Conservation (phyloP, 2,113 vertebrate genomes). For the Psittacula cyanocephala region DNA sequence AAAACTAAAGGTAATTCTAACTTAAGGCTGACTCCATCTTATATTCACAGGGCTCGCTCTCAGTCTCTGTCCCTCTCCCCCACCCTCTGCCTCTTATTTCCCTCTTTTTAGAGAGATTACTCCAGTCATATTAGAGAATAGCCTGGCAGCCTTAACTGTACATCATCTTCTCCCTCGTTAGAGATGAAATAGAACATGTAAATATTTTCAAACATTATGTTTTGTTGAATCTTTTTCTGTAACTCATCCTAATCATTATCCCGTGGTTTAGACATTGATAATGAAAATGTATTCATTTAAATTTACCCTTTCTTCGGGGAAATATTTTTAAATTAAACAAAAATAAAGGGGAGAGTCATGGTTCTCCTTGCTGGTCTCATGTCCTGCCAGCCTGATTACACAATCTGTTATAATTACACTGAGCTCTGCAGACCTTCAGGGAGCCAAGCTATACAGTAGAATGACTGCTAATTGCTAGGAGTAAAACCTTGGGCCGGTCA, state of each 20-base stretch:
- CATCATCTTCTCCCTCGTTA: constrained; percentile 22
- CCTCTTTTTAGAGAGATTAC: background rate
- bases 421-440: constrained; percentile 38
- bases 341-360: background rate
- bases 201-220: constrained; percentile 51
- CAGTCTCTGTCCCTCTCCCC: background rate
- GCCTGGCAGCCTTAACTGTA: constrained; percentile 14
- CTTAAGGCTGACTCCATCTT: background rate
- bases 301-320: background rate
- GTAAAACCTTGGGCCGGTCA: background rate
- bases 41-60: background rate
- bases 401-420: constrained; percentile 36
- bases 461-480: constrained; percentile 57
- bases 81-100: background rate
- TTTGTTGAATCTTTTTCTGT: constrained; percentile 33
- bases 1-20: background rate
- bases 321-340: background rate
- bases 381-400: constrained; percentile 45
- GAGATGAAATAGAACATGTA: constrained; percentile 20
- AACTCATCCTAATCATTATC: constrained; percentile 50
- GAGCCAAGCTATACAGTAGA: constrained; percentile 35
- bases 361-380: background rate
- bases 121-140: background rate
- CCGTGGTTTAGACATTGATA: constrained; percentile 9
- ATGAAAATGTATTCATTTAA: constrained; percentile 18